Evolutionary conservation across 2,888 invertebrate species (phyloP), one percentile per base, ranked within the genome.

Genomic region (Tachina grossa): DNA sequence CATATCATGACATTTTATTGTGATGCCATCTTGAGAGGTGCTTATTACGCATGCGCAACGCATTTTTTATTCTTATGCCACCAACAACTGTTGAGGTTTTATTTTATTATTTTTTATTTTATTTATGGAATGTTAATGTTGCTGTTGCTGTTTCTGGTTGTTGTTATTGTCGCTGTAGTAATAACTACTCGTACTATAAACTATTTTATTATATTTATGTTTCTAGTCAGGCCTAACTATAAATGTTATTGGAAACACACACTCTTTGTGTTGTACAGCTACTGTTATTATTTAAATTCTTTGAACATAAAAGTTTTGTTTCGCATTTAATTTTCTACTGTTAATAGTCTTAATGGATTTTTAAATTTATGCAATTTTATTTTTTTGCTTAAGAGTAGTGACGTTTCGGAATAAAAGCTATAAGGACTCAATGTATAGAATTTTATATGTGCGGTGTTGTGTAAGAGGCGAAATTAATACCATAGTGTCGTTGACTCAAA

Each of bases 1-100:
- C 90, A 91, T 90, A 90, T 90, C 91, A 91, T 91, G 91, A 91
- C 91, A 91, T 91, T 91, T 91, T 91, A 91, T 91, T 91, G 91
- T 91, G 90, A 91, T 90, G 91, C 90, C 91, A 91, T 90, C 88
- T 87, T 90, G 91, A 91, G 90, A 91, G 91, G 91, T 91, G 90
- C 91, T 91, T 91, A 91, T 91, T 91, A 91, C 90, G 90, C 90
- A 91, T 91, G 91, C 90, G 90, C 90, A 88, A 88, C 90, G 89
- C 85, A 87, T 87, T 85, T 77, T 79, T 77, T 77, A 71, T 77
- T 53, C 45, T 11, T 16, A 77, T 77, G 66, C 77, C 83, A 83
- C 77, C 77, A 83, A 83, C 83, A 83, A 83, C 77, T 76, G 41
- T 31, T 63, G 19, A 43, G 19, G 47, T 43, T 51, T 31, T 31